Conservation (phyloP, 2,797 vertebrate genomes). For the Helarctos malayanus region DNA sequence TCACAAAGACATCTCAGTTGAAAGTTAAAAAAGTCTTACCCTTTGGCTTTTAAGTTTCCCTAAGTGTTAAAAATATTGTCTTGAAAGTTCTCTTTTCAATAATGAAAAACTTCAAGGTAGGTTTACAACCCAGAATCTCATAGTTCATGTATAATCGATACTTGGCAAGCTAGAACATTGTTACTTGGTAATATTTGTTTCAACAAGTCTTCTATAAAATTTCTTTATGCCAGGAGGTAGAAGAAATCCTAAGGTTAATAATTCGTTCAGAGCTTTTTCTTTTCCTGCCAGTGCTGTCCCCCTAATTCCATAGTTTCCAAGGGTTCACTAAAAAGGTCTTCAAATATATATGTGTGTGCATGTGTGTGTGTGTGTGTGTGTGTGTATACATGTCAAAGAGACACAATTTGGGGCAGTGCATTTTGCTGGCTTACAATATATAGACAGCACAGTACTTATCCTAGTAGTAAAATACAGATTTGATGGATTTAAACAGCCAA, state of each 20-base stretch:
- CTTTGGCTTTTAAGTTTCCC: not conserved
- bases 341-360: not conserved
- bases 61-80: constrained; percentile 7
- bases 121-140: not conserved
- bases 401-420: not conserved
- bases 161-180: not conserved
- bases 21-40: not conserved
- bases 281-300: not conserved
- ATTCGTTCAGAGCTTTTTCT: not conserved
- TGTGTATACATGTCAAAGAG: not conserved
- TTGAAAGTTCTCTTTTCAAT: constrained; percentile 17
- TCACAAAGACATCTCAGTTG: not conserved
- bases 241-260: not conserved
- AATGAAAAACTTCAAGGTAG: not conserved
- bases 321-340: not conserved
- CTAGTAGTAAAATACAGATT: not conserved
- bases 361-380: not conserved
- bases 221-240: not conserved
- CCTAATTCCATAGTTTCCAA: not conserved
- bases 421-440: not conserved
- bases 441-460: not conserved
- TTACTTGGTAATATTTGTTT: constrained; percentile 4
- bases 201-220: not conserved
- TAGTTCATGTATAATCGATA: not conserved
- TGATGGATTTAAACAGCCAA: not conserved